These are phyloP conservation scores for Rhabdophis nuchalis DNA, from an alignment of 2,797 vertebrate species.

Conservation along the genomic window DNA sequence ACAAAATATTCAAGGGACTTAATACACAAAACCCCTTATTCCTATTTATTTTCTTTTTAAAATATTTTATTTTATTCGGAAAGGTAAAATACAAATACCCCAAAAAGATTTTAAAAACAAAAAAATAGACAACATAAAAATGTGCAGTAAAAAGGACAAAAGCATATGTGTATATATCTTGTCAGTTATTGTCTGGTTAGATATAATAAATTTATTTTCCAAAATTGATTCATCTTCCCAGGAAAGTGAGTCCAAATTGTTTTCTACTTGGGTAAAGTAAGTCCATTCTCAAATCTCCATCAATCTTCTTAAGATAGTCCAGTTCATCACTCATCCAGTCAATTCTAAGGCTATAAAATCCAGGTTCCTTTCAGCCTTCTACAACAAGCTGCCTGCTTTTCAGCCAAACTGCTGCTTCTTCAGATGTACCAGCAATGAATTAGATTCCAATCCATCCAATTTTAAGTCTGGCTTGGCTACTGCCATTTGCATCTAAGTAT, in stretches of 20 bases:
- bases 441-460: background rate
- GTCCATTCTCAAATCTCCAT: background rate
- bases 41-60: background rate
- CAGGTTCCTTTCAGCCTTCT: background rate
- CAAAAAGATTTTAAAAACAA: too few species aligned
- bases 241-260: background rate
- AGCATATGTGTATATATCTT: background rate
- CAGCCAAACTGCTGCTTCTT: background rate
- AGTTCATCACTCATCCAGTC: background rate
- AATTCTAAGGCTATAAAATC: background rate
- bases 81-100: background rate
- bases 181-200: background rate
- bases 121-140: background rate
- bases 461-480: background rate
- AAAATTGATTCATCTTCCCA: background rate
- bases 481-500: background rate
- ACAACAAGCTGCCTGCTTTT: background rate
- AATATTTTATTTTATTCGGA: background rate
- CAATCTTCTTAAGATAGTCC: background rate
- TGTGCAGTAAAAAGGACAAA: background rate
- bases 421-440: background rate
- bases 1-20: background rate
- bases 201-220: background rate
- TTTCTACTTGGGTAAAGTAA: background rate
- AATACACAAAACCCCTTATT: background rate